Conservation (phyloP, 2,888 invertebrate species). For the Bellardia pandia region DNA sequence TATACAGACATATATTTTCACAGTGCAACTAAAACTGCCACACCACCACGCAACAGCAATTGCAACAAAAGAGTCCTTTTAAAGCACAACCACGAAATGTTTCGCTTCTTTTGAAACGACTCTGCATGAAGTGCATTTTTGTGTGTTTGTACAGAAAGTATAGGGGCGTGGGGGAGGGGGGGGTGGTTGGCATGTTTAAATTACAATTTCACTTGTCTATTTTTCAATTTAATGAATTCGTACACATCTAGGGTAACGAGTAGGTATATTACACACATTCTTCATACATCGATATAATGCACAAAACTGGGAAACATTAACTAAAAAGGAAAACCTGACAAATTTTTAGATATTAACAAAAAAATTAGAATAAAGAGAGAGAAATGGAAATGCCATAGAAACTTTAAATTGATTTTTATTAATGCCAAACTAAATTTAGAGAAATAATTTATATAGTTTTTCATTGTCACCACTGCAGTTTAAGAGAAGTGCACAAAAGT, state of each 20-base stretch:
- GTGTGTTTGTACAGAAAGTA: neutral
- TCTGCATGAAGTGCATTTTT: neutral
- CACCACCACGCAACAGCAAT: neutral
- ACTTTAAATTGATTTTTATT: slow-evolving; percentile 57
- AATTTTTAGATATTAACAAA: neutral
- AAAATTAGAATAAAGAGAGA: neutral
- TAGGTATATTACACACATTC: neutral
- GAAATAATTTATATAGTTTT: slow-evolving; percentile 31
- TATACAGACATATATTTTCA: neutral
- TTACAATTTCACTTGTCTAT: slow-evolving; percentile 58
- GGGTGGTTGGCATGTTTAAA: slow-evolving; percentile 31
- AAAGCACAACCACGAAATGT: slow-evolving; percentile 29
- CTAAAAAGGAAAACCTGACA: neutral
- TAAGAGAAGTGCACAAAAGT: slow-evolving; percentile 28
- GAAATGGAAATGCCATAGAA: slow-evolving; percentile 47
- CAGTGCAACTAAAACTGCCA: neutral
- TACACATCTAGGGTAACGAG: slow-evolving; percentile 18
- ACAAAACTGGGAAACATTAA: neutral
- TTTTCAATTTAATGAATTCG: slow-evolving; percentile 56
- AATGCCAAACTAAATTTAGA: slow-evolving; percentile 30
- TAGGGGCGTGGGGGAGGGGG: neutral
- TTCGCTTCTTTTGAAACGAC: slow-evolving; percentile 11
- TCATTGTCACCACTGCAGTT: slow-evolving; percentile 21
- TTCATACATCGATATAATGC: neutral
- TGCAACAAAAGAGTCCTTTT: slow-evolving; percentile 10